phyloP scores from a whole-genome alignment of 1,140 invertebrate species.

The Argopecten irradians region DNA sequence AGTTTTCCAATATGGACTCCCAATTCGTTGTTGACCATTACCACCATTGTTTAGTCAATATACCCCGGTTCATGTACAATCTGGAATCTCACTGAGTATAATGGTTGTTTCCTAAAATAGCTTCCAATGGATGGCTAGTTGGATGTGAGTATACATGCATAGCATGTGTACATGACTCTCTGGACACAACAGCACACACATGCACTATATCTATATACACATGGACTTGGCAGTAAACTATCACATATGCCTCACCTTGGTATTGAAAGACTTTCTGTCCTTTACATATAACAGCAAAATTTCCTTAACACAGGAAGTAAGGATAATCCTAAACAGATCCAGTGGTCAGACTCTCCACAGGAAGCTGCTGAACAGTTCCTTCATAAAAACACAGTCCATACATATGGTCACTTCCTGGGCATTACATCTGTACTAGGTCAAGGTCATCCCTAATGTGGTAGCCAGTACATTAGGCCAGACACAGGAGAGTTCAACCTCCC shows the following conservation, averaged over 20 bases:
- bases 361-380: background rate
- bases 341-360: background rate
- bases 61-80: slow-evolving; percentile 15
- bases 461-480: background rate
- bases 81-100: slow-evolving; percentile 1
- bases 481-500: background rate
- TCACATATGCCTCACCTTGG: background rate
- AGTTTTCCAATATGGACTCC: background rate
- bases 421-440: background rate
- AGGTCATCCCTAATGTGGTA: background rate
- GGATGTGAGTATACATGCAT: background rate
- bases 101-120: background rate
- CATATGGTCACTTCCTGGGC: slow-evolving; percentile 4
- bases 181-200: background rate
- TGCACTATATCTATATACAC: slow-evolving; percentile 9
- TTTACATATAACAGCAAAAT: background rate
- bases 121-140: background rate
- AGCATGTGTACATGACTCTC: background rate
- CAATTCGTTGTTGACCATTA: background rate
- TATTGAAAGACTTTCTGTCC: background rate
- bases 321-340: background rate
- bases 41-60: background rate
- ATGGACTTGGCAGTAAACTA: too few species aligned
- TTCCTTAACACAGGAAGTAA: background rate
- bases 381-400: background rate